These are phyloP conservation scores for Tinamus guttatus DNA, from an alignment of 2,113 vertebrate genomes.

Conservation along the genomic window DNA sequence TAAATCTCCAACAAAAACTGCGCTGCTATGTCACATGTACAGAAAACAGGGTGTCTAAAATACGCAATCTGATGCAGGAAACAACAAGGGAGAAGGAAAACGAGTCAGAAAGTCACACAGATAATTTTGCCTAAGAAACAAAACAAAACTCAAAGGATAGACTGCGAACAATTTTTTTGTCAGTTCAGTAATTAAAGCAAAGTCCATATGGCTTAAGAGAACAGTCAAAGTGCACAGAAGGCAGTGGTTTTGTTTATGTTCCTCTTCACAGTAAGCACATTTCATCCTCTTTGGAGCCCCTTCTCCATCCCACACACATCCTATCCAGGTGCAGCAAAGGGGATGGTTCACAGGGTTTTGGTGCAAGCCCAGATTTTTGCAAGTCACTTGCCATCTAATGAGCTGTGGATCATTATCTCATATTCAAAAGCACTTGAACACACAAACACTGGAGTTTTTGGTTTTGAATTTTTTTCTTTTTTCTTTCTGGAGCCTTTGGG, in stretches of 20 bases:
- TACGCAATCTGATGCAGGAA: neutral
- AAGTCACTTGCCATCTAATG: neutral
- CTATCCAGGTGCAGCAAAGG: constrained; percentile 13
- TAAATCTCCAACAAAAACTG: neutral
- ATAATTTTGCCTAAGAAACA: constrained; percentile 1
- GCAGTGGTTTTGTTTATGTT: constrained; percentile 5
- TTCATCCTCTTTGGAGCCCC: neutral
- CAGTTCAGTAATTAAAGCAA: constrained; percentile 65
- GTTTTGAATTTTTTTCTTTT: constrained; percentile 51
- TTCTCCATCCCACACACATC: constrained; percentile 50
- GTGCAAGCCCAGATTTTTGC: neutral
- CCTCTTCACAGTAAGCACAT: neutral
- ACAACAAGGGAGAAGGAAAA: constrained; percentile 18
- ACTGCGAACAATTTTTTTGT: neutral
- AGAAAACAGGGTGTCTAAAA: neutral
- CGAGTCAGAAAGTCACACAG: neutral
- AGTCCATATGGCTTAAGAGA: constrained; percentile 77
- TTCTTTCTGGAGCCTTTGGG: constrained; percentile 39
- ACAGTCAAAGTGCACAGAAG: constrained; percentile 73
- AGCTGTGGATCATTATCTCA: neutral
- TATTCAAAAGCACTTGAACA: constrained; percentile 51
- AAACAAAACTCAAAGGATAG: neutral
- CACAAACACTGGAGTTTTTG: constrained; percentile 66
- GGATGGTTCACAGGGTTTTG: neutral
- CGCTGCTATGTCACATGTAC: neutral